A percentile compares a stretch with the other conserved stretches of the same genome.
These are phyloP conservation scores for Rutilus rutilus DNA, from an alignment of 2,113 vertebrate genomes.

Conservation along the genomic window DNA sequence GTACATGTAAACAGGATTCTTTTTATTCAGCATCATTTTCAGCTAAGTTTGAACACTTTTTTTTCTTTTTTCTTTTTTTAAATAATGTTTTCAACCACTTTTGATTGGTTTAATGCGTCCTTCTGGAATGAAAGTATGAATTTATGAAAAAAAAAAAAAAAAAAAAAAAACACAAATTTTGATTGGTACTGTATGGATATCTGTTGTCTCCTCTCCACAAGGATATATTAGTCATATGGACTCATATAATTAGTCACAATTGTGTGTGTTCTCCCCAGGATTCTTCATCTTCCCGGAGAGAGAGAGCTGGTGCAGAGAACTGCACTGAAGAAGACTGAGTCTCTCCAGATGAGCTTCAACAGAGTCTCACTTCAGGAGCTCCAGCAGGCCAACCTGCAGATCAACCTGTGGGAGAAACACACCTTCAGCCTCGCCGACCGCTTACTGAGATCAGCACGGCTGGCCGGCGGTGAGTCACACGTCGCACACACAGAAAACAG, in stretches of 20 bases:
- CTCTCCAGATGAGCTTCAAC: constrained; percentile 75
- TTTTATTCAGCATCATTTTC: neutral
- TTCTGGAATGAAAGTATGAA: neutral
- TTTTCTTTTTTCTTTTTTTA: no score
- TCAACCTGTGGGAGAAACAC: constrained; percentile 75
- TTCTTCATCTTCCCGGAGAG: constrained; percentile 70
- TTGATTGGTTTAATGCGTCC: neutral
- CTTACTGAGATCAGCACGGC: constrained; percentile 66
- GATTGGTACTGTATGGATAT: neutral
- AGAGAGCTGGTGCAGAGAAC: constrained; percentile 65
- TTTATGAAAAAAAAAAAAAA: no score
- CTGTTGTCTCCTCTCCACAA: neutral
- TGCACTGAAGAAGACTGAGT: constrained; percentile 74
- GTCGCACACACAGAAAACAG: no score
- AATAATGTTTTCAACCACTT: neutral
- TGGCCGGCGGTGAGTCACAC: constrained; percentile 62
- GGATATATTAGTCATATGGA: neutral
- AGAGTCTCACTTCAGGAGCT: constrained; percentile 67
- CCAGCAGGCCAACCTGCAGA: constrained; percentile 66
- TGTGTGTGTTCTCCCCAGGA: constrained; percentile 60
- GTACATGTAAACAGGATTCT: no score
- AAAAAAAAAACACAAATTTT: neutral
- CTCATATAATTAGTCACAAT: no score
- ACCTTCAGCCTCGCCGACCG: constrained; percentile 63
- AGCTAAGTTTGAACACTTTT: neutral